A percentile compares a stretch with the other conserved stretches of the same genome.
These are phyloP conservation scores for Enhydra lutris DNA, from an alignment of 2,113 vertebrate species.

Conservation along the genomic window DNA sequence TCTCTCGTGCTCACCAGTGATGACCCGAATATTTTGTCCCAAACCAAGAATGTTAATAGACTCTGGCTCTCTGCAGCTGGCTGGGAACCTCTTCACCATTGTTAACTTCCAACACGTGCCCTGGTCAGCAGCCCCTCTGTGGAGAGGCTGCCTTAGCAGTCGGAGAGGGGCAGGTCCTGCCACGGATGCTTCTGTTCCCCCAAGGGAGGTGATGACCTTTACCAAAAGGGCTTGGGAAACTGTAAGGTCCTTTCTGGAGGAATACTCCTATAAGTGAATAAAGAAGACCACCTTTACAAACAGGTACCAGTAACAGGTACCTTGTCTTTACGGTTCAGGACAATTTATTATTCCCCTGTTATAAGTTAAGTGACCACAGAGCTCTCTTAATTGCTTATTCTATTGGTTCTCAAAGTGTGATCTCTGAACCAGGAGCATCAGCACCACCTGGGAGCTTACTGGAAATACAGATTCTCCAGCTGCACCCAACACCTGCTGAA, in stretches of 20 bases:
- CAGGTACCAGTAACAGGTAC: background rate
- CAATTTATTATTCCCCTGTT: background rate
- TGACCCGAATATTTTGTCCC: background rate
- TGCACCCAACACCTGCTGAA: background rate
- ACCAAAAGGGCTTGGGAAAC: background rate
- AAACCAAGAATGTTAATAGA: background rate
- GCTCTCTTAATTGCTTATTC: background rate
- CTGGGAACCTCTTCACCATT: background rate
- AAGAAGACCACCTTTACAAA: background rate
- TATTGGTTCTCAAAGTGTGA: background rate
- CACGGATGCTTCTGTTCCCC: background rate
- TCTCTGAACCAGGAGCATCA: background rate
- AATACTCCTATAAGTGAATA: background rate
- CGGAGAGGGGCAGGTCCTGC: background rate
- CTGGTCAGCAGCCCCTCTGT: background rate
- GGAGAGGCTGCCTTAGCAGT: background rate
- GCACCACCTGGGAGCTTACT: background rate
- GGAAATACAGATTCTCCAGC: background rate
- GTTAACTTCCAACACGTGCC: fast-evolving
- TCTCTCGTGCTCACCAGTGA: background rate
- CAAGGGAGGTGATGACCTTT: background rate
- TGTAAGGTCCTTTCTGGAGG: background rate
- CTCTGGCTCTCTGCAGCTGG: background rate
- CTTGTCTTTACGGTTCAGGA: background rate
- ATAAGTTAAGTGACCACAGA: background rate